Conservation (phyloP, 2,888 invertebrate species). For the Cinara cedri region DNA sequence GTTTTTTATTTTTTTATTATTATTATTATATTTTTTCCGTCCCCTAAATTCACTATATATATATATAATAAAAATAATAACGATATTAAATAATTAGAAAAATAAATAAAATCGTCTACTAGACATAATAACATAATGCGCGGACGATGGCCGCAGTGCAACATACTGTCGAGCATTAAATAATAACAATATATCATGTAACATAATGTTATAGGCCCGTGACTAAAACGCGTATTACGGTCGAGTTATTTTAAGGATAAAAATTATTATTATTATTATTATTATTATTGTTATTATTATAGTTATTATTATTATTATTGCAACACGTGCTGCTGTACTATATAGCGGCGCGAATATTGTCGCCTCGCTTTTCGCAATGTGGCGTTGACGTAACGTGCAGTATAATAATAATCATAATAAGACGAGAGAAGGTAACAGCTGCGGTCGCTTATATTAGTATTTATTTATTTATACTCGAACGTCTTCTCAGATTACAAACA, state of each 20-base stretch:
- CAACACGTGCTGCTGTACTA: slow-evolving; percentile 40
- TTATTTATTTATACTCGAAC: slow-evolving; percentile 38
- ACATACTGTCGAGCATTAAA: slow-evolving; percentile 31
- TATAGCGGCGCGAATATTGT: slow-evolving; percentile 30
- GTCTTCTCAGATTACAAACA: too few relatives aligned
- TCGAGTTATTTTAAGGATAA: slow-evolving; percentile 18
- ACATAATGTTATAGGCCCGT: slow-evolving; percentile 20
- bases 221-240: slow-evolving; percentile 34
- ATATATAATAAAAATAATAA: slow-evolving; percentile 24
- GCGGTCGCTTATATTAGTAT: slow-evolving; percentile 40
- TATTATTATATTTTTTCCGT: not conserved
- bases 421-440: slow-evolving; percentile 35
- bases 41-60: not conserved
- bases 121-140: not conserved
- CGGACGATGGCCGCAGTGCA: not conserved
- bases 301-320: slow-evolving; percentile 46
- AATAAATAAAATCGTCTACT: slow-evolving; percentile 20
- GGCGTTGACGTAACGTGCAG: slow-evolving; percentile 25
- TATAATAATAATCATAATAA: slow-evolving; percentile 42
- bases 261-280: slow-evolving; percentile 44
- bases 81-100: slow-evolving; percentile 53
- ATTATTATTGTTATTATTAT: slow-evolving; percentile 47
- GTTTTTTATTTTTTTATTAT: slow-evolving; percentile 13
- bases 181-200: not conserved
- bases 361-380: slow-evolving; percentile 25